phyloP scores from a whole-genome alignment of 2,888 invertebrate species.

The Cantharis rustica region DNA sequence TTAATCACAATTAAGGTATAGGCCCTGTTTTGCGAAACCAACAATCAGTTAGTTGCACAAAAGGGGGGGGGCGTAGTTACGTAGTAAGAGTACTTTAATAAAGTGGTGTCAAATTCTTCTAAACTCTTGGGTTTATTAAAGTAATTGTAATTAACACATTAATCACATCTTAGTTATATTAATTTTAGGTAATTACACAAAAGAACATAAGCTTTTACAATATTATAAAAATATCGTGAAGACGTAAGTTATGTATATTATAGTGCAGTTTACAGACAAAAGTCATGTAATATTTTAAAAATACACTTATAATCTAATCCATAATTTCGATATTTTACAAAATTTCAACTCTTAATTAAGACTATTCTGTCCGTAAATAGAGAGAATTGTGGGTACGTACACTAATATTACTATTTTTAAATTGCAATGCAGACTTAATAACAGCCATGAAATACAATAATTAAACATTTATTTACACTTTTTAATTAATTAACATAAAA shows the following conservation, averaged over 20 bases:
- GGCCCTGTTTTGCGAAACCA: background rate
- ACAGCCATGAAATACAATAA: conserved; percentile 38
- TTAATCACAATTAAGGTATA: background rate
- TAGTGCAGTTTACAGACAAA: conserved; percentile 29
- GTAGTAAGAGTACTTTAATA: background rate
- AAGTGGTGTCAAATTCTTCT: background rate
- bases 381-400: conserved; percentile 28
- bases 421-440: conserved; percentile 35
- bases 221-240: conserved; percentile 30
- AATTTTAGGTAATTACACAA: conserved; percentile 20
- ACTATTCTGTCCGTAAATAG: conserved; percentile 27
- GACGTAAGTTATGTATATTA: conserved; percentile 22
- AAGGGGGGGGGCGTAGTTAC: background rate
- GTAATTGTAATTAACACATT: conserved; percentile 16
- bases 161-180: conserved; percentile 18
- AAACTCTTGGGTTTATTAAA: background rate
- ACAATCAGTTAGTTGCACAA: background rate
- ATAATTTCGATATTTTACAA: conserved; percentile 36
- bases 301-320: conserved; percentile 34
- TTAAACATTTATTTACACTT: conserved; percentile 36
- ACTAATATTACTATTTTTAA: conserved; percentile 24
- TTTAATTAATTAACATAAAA: conserved; percentile 20
- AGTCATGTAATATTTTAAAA: conserved; percentile 35
- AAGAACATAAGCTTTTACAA: conserved; percentile 17
- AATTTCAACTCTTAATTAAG: conserved; percentile 27